phyloP scores from a whole-genome alignment of 2,888 invertebrate genomes.

The Gasteruption jaculator region DNA sequence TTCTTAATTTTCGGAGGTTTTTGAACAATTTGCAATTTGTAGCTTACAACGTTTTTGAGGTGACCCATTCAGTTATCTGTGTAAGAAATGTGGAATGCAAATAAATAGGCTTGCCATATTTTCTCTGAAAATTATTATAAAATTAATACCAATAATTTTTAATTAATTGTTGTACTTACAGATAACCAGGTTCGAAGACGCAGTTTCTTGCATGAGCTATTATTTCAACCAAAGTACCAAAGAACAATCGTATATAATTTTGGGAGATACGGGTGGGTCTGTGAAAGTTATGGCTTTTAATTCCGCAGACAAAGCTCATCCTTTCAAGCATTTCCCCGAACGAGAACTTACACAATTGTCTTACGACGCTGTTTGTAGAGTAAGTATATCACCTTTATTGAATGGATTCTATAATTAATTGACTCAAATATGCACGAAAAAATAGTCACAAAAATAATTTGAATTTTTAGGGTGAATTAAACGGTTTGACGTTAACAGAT shows the following conservation, averaged over 20 bases:
- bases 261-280: conserved; percentile 73
- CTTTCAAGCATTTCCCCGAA: conserved; percentile 67
- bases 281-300: conserved; percentile 63
- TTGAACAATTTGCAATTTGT: too few species aligned
- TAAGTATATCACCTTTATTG: conserved; percentile 24
- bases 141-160: not conserved
- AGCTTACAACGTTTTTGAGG: too few species aligned
- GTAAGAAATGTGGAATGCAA: too few species aligned
- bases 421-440: conserved; percentile 1
- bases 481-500: conserved; percentile 56
- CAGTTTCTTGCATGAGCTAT: conserved; percentile 58
- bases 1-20: too few species aligned
- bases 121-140: not conserved
- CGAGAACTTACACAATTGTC: conserved; percentile 58
- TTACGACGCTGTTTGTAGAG: conserved; percentile 58
- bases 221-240: conserved; percentile 58
- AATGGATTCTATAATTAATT: not conserved
- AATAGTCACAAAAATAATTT: not conserved
- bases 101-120: not conserved
- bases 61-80: too few species aligned
- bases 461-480: conserved; percentile 50
- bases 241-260: conserved; percentile 61
- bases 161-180: conserved; percentile 19
- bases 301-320: conserved; percentile 61
- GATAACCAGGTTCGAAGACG: conserved; percentile 63